phyloP scores from a whole-genome alignment of 2,888 invertebrate genomes.

The Drosophila borborema region DNA sequence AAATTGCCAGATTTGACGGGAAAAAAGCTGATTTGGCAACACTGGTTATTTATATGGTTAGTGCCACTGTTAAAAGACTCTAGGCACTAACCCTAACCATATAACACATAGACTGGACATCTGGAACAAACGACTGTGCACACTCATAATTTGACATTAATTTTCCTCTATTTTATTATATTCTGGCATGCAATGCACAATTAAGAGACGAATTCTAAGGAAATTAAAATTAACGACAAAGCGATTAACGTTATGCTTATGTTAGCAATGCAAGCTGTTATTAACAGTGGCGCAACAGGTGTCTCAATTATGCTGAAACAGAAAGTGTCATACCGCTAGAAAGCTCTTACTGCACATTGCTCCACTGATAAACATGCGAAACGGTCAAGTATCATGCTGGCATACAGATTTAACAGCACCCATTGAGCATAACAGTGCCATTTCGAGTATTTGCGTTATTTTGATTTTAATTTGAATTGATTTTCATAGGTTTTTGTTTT shows the following conservation, averaged over 20 bases:
- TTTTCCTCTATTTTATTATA: too few relatives aligned
- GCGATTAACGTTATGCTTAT: not conserved
- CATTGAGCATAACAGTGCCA: constrained; percentile 41
- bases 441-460: constrained; percentile 53
- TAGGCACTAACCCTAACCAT: too few relatives aligned
- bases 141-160: too few relatives aligned
- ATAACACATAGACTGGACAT: too few relatives aligned
- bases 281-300: not conserved
- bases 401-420: constrained; percentile 14
- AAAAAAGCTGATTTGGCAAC: too few relatives aligned
- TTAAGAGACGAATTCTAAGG: not conserved
- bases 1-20: too few relatives aligned
- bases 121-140: too few relatives aligned
- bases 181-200: too few relatives aligned
- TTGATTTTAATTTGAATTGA: constrained; percentile 49
- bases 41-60: too few relatives aligned
- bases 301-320: not conserved
- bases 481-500: constrained; percentile 14
- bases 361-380: not conserved
- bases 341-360: not conserved
- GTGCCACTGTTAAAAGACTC: too few relatives aligned
- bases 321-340: not conserved
- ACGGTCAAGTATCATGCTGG: constrained; percentile 6
- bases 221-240: not conserved
- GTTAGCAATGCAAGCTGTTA: not conserved